phyloP scores from a whole-genome alignment of 2,113 vertebrate species.

The Heteronetta atricapilla region DNA sequence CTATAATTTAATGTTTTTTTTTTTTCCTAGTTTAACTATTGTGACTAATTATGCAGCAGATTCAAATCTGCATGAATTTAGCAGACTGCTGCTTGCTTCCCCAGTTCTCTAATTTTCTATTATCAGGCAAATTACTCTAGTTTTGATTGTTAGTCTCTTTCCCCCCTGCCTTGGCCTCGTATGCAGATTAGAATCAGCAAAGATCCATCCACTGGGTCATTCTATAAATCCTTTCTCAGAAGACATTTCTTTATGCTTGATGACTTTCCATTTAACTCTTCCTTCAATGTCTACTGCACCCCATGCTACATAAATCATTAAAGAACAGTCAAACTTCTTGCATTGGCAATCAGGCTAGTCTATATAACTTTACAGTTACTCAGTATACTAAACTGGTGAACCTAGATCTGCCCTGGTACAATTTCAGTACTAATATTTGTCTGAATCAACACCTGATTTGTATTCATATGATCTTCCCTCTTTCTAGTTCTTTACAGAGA shows the following conservation, averaged over 20 bases:
- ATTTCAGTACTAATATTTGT: not conserved
- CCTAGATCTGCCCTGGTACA: not conserved
- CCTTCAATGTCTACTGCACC: not conserved
- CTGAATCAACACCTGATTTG: not conserved
- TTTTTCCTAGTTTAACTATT: not conserved
- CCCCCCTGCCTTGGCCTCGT: not conserved
- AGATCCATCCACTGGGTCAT: conserved; percentile 2
- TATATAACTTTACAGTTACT: not conserved
- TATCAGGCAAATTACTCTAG: conserved; percentile 59
- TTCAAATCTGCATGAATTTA: conserved; percentile 59
- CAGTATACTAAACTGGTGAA: not conserved
- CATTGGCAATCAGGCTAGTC: not conserved
- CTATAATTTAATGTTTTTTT: conserved; percentile 4
- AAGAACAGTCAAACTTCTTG: not conserved
- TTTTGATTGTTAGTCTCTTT: conserved; percentile 49
- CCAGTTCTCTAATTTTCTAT: conserved; percentile 63
- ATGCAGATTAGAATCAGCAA: conserved; percentile 35
- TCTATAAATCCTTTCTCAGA: conserved; percentile 40
- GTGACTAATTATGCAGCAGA: conserved; percentile 52
- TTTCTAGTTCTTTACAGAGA: not conserved
- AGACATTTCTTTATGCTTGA: not conserved
- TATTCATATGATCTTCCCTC: not conserved
- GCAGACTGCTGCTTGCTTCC: conserved; percentile 16
- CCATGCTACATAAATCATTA: not conserved
- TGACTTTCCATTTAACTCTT: conserved; percentile 38